Conservation (phyloP, 2,797 vertebrate species). For the Muscicapa comitata region DNA sequence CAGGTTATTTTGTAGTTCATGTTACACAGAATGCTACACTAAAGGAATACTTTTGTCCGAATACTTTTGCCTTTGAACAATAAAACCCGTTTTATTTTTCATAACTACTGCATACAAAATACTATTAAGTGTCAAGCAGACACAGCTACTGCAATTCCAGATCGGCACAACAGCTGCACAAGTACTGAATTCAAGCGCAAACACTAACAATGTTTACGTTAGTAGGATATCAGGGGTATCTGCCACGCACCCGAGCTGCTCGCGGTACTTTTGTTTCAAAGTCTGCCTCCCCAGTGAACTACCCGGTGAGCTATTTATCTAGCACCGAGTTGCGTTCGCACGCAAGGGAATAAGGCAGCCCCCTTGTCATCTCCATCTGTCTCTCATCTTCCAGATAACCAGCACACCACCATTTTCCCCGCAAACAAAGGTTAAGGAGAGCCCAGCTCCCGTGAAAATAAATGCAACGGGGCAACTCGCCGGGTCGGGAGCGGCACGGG, state of each 20-base stretch:
- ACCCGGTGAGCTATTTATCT: not conserved
- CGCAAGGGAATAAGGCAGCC: not conserved
- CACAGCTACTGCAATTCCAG: not conserved
- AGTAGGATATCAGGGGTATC: not conserved
- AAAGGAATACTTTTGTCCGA: not conserved
- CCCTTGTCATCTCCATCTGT: not conserved
- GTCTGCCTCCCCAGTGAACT: not conserved
- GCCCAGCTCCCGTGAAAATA: not conserved
- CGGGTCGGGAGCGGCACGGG: not conserved
- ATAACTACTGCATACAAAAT: not conserved
- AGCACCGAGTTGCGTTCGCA: not conserved
- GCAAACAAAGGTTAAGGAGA: constrained; percentile 19
- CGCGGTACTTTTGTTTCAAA: not conserved
- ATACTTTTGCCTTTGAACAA: not conserved
- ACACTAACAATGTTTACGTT: not conserved
- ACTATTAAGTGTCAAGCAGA: not conserved
- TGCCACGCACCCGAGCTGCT: not conserved
- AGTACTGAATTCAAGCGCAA: not conserved
- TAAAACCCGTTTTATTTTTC: not conserved
- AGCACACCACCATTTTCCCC: constrained; percentile 34
- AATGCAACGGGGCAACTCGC: not conserved
- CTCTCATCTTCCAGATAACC: not conserved
- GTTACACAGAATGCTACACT: not conserved
- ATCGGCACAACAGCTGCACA: not conserved
- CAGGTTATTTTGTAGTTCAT: not conserved